phyloP scores from a whole-genome alignment of 2,797 vertebrate genomes.

The Babyrousa celebensis region DNA sequence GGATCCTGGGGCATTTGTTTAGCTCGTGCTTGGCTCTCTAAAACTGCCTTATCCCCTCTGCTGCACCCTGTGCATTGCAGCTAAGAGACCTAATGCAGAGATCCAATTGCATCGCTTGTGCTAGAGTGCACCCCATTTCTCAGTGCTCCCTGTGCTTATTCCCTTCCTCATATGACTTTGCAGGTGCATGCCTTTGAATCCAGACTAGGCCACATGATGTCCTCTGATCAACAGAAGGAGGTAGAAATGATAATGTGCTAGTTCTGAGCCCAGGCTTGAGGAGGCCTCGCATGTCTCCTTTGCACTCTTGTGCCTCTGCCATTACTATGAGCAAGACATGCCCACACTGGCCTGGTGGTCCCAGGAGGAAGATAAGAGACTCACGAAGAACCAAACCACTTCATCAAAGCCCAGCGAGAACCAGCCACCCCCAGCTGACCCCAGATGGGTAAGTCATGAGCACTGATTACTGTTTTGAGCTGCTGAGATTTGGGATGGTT shows the following conservation, averaged over 20 bases:
- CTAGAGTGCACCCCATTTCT: not conserved
- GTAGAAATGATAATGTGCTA: not conserved
- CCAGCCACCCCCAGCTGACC: not conserved
- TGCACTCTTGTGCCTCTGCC: not conserved
- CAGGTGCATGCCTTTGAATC: not conserved
- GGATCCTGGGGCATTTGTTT: not conserved
- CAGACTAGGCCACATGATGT: not conserved
- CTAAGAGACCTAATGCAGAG: not conserved
- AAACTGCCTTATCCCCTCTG: not conserved
- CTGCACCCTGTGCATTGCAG: not conserved
- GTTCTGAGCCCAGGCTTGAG: not conserved
- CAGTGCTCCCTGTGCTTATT: too few relatives aligned
- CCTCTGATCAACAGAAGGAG: slow-evolving; percentile 11
- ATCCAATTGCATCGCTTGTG: not conserved
- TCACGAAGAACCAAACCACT: not conserved
- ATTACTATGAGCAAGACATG: not conserved
- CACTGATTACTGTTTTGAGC: not conserved
- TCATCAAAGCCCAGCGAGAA: not conserved
- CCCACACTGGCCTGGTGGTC: not conserved
- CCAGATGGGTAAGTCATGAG: not conserved
- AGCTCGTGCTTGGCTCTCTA: slow-evolving; percentile 16
- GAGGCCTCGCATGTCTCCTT: not conserved
- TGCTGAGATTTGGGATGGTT: slow-evolving; percentile 8
- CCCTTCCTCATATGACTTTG: not conserved
- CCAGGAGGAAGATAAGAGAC: slow-evolving; percentile 34